Base-by-base conservation (phyloP, 2,888 invertebrate genomes). In the Onchidella celtica region DNA sequence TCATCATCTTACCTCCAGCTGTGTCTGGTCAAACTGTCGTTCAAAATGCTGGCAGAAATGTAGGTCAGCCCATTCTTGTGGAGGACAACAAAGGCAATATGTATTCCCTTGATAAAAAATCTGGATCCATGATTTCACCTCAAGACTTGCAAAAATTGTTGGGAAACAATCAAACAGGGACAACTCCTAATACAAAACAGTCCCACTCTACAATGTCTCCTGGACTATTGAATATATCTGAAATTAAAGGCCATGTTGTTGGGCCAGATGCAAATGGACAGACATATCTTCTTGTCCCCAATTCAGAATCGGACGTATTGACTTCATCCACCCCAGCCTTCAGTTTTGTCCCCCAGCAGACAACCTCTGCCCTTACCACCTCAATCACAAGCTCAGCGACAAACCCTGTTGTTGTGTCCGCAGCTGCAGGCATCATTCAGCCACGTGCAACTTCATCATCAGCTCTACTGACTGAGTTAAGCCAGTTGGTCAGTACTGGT, bases 251-350 rank as follows among this genome's bases (percentile, higher is more conserved):
- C 27, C 81, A 75, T 61, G 81, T 81, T 21, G 34, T 81, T 38
- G 81, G 81, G 14, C 81, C 81, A 38, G 75, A 81, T 61, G 40
- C 74, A 34, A 61, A 68, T 36, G 81, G 81, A 2, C 81, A 81
- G 69, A 69, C 75, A 3, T 81, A 75, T 24, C 32, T 81, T 0
- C 32, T 74, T 32, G 75, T 81, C 0, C 81, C 81, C 1, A 74
- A 75, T 29, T 68, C 74, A n/a, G 75, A 75, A 32, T 21, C 63
- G 34, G 29, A 21, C 3, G 14, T 47, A 21, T 47, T 32, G 9
- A 11, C 47, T 9, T 59, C 38, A 17, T 47, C 32, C 0, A 21
- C 21, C 34, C 65, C 75, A 17, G 21, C n/a, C 6, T 61, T 24
- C 21, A 34, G 38, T 4, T 61, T 61, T 11, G 55, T 61, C 17